phyloP scores from a whole-genome alignment of 2,113 vertebrate genomes.

The Rhagologus leucostigma region DNA sequence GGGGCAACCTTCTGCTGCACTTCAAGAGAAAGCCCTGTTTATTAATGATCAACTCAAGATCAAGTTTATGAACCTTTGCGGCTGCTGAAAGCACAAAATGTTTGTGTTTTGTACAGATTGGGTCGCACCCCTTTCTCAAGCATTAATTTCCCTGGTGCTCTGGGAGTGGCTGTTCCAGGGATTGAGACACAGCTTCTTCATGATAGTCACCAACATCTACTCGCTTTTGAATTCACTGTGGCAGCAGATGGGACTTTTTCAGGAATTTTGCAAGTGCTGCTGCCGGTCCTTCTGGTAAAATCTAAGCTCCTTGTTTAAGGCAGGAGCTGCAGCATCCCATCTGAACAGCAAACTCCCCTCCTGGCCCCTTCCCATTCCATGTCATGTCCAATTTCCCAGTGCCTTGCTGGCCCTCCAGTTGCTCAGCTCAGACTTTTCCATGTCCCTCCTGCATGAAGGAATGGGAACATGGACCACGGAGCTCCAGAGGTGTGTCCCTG shows the following conservation, averaged over 20 bases:
- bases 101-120: neutral
- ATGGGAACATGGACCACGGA: neutral
- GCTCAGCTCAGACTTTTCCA: accelerated
- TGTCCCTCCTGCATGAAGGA: accelerated
- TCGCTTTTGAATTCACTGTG: neutral
- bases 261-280: neutral
- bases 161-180: neutral
- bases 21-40: neutral
- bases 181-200: neutral
- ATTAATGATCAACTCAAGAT: neutral
- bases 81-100: neutral
- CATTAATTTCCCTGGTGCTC: neutral
- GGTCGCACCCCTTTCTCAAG: neutral
- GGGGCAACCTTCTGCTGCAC: neutral
- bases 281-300: neutral
- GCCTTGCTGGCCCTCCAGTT: neutral
- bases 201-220: neutral
- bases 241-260: neutral
- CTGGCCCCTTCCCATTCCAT: neutral
- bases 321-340: neutral
- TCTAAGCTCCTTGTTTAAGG: neutral
- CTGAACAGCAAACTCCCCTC: neutral
- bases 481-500: neutral
- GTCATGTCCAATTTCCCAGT: neutral
- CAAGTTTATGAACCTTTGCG: neutral